Evolutionary conservation across 2,797 vertebrate species (phyloP).

Genomic region (Odontamblyopus rebecca): DNA sequence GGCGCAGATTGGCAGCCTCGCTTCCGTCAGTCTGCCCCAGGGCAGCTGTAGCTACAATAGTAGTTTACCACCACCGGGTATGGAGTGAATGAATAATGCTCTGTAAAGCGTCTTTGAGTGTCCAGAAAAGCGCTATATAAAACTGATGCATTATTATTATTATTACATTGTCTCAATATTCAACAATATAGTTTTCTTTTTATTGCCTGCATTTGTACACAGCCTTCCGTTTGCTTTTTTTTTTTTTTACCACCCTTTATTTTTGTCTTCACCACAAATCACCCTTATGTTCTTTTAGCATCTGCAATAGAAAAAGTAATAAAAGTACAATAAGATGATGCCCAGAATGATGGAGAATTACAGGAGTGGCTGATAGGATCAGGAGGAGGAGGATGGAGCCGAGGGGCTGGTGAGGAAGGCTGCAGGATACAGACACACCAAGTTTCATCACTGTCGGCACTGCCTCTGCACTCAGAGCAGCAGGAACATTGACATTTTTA

Average conservation of each 20-base stretch:
- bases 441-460: conserved; percentile 68
- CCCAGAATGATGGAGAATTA: conserved; percentile 49
- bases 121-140: too few relatives aligned
- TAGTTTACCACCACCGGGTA: too few relatives aligned
- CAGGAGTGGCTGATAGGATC: conserved; percentile 52
- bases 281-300: conserved; percentile 36
- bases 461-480: conserved; percentile 57
- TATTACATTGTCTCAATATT: too few relatives aligned
- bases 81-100: too few relatives aligned
- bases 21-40: too few relatives aligned
- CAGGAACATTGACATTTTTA: conserved; percentile 81
- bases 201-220: conserved; percentile 18
- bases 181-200: neutral
- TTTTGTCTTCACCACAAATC: conserved; percentile 29
- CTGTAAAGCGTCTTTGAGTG: too few relatives aligned
- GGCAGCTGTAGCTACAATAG: too few relatives aligned
- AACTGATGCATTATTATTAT: too few relatives aligned
- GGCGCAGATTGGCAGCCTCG: too few relatives aligned
- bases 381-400: conserved; percentile 46
- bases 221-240: conserved; percentile 5
- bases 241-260: neutral
- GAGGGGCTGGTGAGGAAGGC: conserved; percentile 24
- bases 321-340: conserved; percentile 65
- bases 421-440: conserved; percentile 55
- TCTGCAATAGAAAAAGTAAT: conserved; percentile 56